Conservation (phyloP, 2,797 vertebrate genomes). For the Tiaroga cobitis region DNA sequence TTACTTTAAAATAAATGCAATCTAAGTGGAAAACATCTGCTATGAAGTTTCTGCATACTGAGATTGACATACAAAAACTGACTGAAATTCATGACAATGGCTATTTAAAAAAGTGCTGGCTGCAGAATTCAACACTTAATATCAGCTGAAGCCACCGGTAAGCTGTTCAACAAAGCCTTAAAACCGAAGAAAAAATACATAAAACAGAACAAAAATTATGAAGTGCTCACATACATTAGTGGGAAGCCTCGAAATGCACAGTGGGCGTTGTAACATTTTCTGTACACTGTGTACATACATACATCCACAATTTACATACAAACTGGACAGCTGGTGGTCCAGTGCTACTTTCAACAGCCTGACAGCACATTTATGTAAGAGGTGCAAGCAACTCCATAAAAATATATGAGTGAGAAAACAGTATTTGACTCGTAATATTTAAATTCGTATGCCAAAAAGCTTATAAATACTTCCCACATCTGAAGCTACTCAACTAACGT, state of each 20-base stretch:
- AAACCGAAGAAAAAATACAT: not conserved
- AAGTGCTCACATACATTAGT: not conserved
- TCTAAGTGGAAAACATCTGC: not conserved
- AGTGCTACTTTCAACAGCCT: constrained; percentile 21
- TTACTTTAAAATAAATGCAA: not conserved
- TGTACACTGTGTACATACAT: constrained; percentile 4
- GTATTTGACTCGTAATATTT: not conserved
- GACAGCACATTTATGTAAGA: not conserved
- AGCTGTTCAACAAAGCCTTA: not conserved
- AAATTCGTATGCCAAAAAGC: not conserved
- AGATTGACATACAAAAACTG: not conserved
- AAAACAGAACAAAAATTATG: not conserved
- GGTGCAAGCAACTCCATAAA: not conserved
- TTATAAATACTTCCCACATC: not conserved
- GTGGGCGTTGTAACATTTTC: constrained; percentile 18
- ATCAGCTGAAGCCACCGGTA: not conserved
- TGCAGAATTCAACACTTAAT: not conserved
- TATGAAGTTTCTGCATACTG: not conserved
- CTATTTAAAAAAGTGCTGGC: not conserved
- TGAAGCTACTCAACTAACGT: constrained; percentile 1
- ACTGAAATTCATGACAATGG: not conserved
- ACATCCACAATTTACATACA: not conserved
- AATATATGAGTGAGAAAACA: not conserved
- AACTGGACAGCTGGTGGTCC: constrained; percentile 21
- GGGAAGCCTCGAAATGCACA: not conserved